Conservation (phyloP, 1,140 invertebrate species). For the Zaprionus taronus region DNA sequence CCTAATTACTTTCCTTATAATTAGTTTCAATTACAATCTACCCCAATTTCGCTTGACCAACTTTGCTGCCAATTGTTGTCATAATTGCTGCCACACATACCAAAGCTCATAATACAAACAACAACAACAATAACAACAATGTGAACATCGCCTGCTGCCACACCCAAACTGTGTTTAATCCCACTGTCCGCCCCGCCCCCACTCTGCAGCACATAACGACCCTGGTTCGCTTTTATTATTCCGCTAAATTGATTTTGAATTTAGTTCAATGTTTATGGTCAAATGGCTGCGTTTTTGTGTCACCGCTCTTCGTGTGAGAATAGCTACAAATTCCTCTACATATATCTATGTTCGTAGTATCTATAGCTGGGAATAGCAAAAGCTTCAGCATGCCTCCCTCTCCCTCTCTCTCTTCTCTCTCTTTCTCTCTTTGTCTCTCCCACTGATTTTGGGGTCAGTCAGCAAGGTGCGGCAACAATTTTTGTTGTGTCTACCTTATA, state of each 20-base stretch:
- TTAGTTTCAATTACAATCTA: constrained; percentile 1
- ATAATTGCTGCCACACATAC: constrained; percentile 51
- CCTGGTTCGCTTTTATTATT: constrained; percentile 73
- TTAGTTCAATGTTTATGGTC: constrained; percentile 82
- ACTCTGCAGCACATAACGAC: constrained; percentile 7
- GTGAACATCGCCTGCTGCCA: not conserved
- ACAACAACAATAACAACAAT: not conserved
- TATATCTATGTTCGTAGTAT: constrained; percentile 8
- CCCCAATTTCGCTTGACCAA: not conserved
- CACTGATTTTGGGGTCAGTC: constrained; percentile 26
- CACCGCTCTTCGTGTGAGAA: constrained; percentile 44
- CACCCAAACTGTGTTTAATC: constrained; percentile 5
- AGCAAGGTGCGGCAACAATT: constrained; percentile 60
- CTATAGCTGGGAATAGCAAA: constrained; percentile 17
- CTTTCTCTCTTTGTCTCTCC: not conserved
- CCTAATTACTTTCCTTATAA: not conserved
- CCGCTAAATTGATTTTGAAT: constrained; percentile 82
- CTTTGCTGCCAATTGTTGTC: constrained; percentile 54
- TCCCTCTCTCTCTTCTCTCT: not conserved
- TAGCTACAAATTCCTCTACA: constrained; percentile 21
- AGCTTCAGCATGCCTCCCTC: not conserved
- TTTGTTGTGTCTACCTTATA: constrained; percentile 77
- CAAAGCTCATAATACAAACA: constrained; percentile 21
- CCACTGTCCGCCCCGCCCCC: not conserved
- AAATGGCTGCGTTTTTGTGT: constrained; percentile 81